These are phyloP conservation scores for Selene dorsalis DNA, from an alignment of 2,797 vertebrate species.

Conservation along the genomic window DNA sequence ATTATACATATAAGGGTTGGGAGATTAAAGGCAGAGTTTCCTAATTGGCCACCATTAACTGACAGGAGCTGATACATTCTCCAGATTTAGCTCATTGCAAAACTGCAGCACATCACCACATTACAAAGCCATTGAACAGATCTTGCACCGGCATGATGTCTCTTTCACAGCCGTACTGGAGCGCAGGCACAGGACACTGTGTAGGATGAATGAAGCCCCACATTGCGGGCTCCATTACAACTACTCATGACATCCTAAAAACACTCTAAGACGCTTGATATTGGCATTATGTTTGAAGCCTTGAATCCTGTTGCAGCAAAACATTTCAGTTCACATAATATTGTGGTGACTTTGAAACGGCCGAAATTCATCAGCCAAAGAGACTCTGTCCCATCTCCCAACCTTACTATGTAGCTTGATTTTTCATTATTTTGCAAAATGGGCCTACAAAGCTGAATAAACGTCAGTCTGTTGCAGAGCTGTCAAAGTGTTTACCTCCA, in stretches of 20 bases:
- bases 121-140: conserved; percentile 43
- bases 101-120: conserved; percentile 23
- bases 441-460: conserved; percentile 21
- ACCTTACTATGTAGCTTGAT: conserved; percentile 33
- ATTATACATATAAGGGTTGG: conserved; percentile 44
- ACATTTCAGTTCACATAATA: conserved; percentile 5
- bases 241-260: conserved; percentile 15
- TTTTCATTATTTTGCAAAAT: conserved; percentile 46
- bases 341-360: conserved; percentile 18
- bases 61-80: conserved; percentile 9
- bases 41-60: background rate
- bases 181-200: conserved; percentile 8
- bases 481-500: conserved; percentile 1
- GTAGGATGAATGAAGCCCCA: conserved; percentile 18
- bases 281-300: conserved; percentile 11
- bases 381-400: conserved; percentile 30
- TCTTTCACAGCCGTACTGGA: conserved; percentile 14
- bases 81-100: conserved; percentile 13
- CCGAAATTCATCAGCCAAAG: conserved; percentile 17
- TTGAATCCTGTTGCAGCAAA: conserved; percentile 2
- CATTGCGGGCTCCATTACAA: background rate
- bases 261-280: conserved; percentile 10
- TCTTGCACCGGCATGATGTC: conserved; percentile 13
- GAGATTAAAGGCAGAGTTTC: conserved; percentile 18
- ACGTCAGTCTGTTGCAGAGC: conserved; percentile 15